Base-by-base conservation (phyloP, 2,888 invertebrate genomes). In the Hypercompe scribonia region DNA sequence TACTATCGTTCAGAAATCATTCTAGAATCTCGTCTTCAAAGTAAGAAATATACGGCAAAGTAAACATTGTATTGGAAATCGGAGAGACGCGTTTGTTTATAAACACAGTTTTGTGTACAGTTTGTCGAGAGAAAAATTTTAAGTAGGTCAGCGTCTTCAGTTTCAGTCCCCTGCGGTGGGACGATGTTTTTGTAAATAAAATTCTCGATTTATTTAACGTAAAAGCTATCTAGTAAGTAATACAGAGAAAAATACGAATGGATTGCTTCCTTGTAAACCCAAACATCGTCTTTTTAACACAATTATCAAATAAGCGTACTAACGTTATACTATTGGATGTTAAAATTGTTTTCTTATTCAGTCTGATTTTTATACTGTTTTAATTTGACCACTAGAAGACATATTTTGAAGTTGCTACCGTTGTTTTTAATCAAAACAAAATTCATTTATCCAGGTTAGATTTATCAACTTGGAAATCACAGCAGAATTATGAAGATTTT, bases 71-170 rank as follows among this genome's bases (percentile, higher is more conserved):
- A 91, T 91, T 89, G 88, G 88, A 90, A 90, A 92, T 90, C 87
- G 83, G 87, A 88, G 88, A 87, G 84, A 84, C 83, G 84, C 84
- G 82, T 81, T 69, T 64, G 39, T 54, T 68, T 70, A 85, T 87
- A 91, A 90, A 90, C 86, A 82, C 70, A 58, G 42, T 71, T 39
- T 69, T 77, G 73, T 83, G 78, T 88, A 85, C 83, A 84, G 87
- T 88, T 84, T 72, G 68, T 78, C 78, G 68, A 74, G 76, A 75
- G 88, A 81, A 88, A 78, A 88, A 87, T 90, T 88, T 89, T 86
- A 93, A 92, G 90, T 90, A 87, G 90, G 89, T 89, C 89, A 85
- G 65, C 81, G 84, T 77, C 87, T 90, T 83, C 85, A 83, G 86
- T 88, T 87, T 81, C 88, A 64, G 31, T 68, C 65, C 73, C 69